Percentiles rank a stretch among this genome's conserved stretches.
These are phyloP conservation scores for Brachypodius melanocephalos DNA, from an alignment of 2,113 vertebrate genomes.

Conservation along the genomic window DNA sequence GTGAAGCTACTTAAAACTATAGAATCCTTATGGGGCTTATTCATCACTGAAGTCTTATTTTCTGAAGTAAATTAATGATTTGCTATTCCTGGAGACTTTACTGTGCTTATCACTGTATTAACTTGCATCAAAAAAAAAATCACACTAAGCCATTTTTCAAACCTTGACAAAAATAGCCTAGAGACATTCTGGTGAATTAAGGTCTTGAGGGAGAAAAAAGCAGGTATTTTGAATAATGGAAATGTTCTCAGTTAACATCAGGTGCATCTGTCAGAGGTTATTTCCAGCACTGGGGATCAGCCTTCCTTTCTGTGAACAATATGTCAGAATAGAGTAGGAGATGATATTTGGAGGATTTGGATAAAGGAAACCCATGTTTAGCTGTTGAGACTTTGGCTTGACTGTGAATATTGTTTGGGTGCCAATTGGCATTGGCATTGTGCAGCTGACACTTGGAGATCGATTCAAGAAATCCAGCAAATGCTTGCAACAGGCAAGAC, in stretches of 20 bases:
- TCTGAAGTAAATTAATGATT: conserved; percentile 75
- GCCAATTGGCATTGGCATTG: neutral
- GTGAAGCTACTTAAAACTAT: conserved; percentile 51
- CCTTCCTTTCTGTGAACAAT: neutral
- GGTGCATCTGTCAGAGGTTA: conserved; percentile 21
- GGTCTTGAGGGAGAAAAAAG: conserved; percentile 2
- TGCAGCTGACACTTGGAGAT: neutral
- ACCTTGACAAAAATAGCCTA: conserved; percentile 63
- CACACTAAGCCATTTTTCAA: conserved; percentile 71
- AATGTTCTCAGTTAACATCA: conserved; percentile 55
- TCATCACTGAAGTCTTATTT: conserved; percentile 69
- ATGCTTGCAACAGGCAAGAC: neutral
- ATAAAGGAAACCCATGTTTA: neutral
- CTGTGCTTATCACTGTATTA: conserved; percentile 74
- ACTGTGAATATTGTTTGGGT: neutral
- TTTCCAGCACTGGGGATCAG: neutral
- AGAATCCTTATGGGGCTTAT: conserved; percentile 59
- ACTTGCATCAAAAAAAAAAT: conserved; percentile 70
- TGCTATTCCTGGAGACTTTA: conserved; percentile 69
- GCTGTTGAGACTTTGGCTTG: neutral
- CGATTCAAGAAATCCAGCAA: neutral
- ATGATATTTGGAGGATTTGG: neutral
- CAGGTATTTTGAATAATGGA: conserved; percentile 61
- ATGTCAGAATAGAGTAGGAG: neutral
- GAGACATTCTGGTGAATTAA: conserved; percentile 50